These are phyloP conservation scores for Nomada fabriciana DNA, from an alignment of 2,888 invertebrate genomes.

Conservation along the genomic window DNA sequence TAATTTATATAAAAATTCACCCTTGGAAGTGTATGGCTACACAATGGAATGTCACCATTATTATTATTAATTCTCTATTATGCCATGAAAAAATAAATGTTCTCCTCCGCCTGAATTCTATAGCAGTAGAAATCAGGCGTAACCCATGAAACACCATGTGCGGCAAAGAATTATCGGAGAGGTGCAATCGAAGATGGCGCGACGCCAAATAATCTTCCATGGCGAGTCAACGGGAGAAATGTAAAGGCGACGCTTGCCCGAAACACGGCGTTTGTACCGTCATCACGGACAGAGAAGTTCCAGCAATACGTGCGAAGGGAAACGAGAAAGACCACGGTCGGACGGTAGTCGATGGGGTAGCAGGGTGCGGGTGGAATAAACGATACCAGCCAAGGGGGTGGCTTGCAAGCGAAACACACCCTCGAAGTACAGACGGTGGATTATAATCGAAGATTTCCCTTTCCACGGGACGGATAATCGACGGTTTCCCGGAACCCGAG, in stretches of 20 bases:
- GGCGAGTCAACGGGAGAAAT: conserved; percentile 35
- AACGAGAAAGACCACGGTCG: conserved; percentile 19
- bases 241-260: conserved; percentile 35
- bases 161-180: conserved; percentile 27
- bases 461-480: conserved; percentile 42
- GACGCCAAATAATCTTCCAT: conserved; percentile 44
- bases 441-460: conserved; percentile 56
- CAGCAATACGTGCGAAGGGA: not conserved
- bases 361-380: conserved; percentile 14
- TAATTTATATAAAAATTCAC: not conserved
- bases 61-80: no score
- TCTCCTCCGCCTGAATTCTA: no score
- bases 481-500: conserved; percentile 33
- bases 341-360: conserved; percentile 41
- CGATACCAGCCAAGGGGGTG: conserved; percentile 34
- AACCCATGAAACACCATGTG: not conserved
- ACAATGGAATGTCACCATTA: no score
- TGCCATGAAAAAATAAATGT: no score
- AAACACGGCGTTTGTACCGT: not conserved
- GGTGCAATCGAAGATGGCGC: conserved; percentile 32
- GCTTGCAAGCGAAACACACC: conserved; percentile 33
- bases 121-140: not conserved
- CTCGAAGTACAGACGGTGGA: conserved; percentile 41
- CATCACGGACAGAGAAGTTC: not conserved
- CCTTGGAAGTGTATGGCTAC: no score